Percentiles rank a stretch among this genome's conserved stretches.
phyloP scores from a whole-genome alignment of 2,797 vertebrate genomes.

The Rhyacichthys aspro region DNA sequence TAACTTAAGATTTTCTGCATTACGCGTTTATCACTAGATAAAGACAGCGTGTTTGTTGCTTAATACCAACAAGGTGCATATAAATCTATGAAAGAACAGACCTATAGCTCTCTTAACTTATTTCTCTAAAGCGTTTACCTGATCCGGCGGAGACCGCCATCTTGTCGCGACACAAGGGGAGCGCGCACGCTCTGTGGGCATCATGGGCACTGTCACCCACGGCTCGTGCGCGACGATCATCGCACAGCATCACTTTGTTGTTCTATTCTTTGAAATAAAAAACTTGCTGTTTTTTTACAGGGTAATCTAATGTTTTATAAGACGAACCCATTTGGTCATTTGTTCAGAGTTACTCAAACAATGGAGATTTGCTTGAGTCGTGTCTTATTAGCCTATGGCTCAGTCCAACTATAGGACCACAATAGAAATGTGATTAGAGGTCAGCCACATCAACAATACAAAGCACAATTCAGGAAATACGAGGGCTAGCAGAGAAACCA shows the following conservation, averaged over 20 bases:
- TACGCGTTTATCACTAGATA: rapidly evolving
- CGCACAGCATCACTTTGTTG: neutral
- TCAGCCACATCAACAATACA: too few relatives aligned
- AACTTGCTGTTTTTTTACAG: too few relatives aligned
- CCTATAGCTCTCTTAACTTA: conserved; percentile 14
- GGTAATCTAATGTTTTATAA: too few relatives aligned
- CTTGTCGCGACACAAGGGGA: conserved; percentile 77
- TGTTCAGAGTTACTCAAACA: too few relatives aligned
- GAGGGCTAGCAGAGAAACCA: too few relatives aligned
- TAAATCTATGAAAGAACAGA: neutral
- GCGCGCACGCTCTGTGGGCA: conserved; percentile 66
- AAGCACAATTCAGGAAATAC: too few relatives aligned
- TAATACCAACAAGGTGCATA: rapidly evolving
- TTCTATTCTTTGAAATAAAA: too few relatives aligned
- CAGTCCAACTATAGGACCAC: too few relatives aligned
- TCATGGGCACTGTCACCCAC: conserved; percentile 16
- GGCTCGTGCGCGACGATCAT: conserved; percentile 41
- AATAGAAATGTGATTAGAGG: too few relatives aligned
- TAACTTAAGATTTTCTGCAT: neutral
- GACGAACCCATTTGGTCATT: too few relatives aligned
- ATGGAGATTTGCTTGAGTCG: too few relatives aligned
- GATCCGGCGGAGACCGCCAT: conserved; percentile 86
- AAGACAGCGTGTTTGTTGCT: rapidly evolving
- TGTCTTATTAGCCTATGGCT: too few relatives aligned
- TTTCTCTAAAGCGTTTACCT: conserved; percentile 73